Evolutionary conservation across 2,797 vertebrate genomes (phyloP).

Genomic region (Lateolabrax maculatus): DNA sequence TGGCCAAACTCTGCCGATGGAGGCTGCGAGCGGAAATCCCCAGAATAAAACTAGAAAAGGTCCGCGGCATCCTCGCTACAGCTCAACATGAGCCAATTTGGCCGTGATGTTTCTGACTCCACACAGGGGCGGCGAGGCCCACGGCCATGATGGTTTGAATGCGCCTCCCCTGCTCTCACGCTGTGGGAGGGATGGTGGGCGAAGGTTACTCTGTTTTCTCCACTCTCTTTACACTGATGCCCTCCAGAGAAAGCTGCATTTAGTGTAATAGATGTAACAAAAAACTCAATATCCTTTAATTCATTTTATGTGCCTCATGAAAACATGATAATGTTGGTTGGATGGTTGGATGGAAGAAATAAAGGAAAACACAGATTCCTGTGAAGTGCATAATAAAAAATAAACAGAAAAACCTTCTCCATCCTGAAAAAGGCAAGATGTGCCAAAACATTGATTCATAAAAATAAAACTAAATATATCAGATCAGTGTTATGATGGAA

Average conservation of each 20-base stretch:
- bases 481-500: background rate
- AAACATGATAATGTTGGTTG: background rate
- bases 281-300: background rate
- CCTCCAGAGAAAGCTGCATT: slow-evolving; percentile 8
- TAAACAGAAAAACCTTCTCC: background rate
- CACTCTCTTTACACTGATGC: background rate
- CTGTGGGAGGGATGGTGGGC: slow-evolving; percentile 34
- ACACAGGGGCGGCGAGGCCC: slow-evolving; percentile 30
- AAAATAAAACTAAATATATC: background rate
- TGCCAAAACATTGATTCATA: background rate
- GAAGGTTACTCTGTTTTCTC: slow-evolving; percentile 32
- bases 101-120: slow-evolving; percentile 41
- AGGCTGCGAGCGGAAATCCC: slow-evolving; percentile 49
- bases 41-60: slow-evolving; percentile 35
- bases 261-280: slow-evolving; percentile 10
- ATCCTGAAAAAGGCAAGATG: background rate
- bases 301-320: background rate
- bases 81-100: slow-evolving; percentile 50
- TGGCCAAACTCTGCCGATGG: slow-evolving; percentile 31
- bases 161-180: slow-evolving; percentile 44
- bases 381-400: background rate
- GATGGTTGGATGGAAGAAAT: background rate
- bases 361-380: background rate
- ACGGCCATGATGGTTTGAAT: slow-evolving; percentile 17
- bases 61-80: slow-evolving; percentile 16